Percentiles rank a stretch among this genome's conserved stretches.
These are phyloP conservation scores for Phalera bucephala DNA, from an alignment of 2,888 invertebrate species.

Conservation along the genomic window DNA sequence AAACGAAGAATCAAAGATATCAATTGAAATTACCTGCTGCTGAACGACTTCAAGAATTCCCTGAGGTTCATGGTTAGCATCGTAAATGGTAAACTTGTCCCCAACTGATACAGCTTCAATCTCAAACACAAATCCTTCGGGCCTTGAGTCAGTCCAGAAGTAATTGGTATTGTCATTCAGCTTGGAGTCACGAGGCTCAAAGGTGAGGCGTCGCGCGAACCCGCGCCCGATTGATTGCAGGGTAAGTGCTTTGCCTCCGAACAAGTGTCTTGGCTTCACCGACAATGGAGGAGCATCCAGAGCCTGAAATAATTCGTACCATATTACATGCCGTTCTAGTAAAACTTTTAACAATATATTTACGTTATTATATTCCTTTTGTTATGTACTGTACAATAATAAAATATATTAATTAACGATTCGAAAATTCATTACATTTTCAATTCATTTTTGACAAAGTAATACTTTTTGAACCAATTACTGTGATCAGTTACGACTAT, in stretches of 20 bases:
- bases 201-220: slow-evolving; percentile 88
- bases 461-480: slow-evolving; percentile 5
- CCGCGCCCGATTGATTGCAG: slow-evolving; percentile 88
- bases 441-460: slow-evolving; percentile 13
- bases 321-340: slow-evolving; percentile 39
- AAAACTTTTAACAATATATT: slow-evolving; percentile 5
- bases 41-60: slow-evolving; percentile 86
- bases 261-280: slow-evolving; percentile 82
- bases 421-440: slow-evolving; percentile 21
- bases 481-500: slow-evolving; percentile 49
- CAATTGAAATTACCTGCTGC: slow-evolving; percentile 80
- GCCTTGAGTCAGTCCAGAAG: slow-evolving; percentile 90
- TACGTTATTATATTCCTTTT: slow-evolving; percentile 3
- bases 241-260: slow-evolving; percentile 85
- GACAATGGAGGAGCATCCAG: slow-evolving; percentile 70
- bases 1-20: no score
- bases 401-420: slow-evolving; percentile 21
- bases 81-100: slow-evolving; percentile 88
- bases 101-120: slow-evolving; percentile 86
- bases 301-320: slow-evolving; percentile 62
- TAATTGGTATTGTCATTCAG: slow-evolving; percentile 87
- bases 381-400: slow-evolving; percentile 2
- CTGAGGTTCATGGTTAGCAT: slow-evolving; percentile 86
- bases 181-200: slow-evolving; percentile 84
- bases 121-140: slow-evolving; percentile 89